A percentile compares a stretch with the other conserved stretches of the same genome.
Conservation (phyloP, 2,888 invertebrate genomes). For the Ischnura elegans region DNA sequence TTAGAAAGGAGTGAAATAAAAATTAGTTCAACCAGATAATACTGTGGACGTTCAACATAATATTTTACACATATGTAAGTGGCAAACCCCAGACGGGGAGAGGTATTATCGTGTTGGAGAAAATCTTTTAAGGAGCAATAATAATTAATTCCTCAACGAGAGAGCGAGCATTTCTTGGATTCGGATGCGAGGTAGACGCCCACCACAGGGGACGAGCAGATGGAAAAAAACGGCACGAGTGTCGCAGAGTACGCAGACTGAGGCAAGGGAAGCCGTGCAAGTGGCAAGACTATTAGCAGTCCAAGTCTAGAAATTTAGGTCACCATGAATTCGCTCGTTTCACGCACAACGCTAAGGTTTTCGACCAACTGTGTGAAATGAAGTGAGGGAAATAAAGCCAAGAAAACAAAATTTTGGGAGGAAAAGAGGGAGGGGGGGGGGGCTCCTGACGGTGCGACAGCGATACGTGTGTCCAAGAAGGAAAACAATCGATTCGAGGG, state of each 20-base stretch:
- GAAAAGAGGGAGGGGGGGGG: too few species aligned
- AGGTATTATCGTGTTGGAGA: neutral
- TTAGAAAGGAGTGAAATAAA: too few species aligned
- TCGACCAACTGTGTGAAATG: neutral
- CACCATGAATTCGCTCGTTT: slow-evolving; percentile 14
- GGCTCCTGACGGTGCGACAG: neutral
- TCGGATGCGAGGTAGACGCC: neutral
- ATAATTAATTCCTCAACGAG: neutral
- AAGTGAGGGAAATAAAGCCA: neutral
- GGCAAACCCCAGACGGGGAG: too few species aligned
- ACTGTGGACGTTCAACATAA: too few species aligned
- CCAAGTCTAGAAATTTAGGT: slow-evolving; percentile 19
- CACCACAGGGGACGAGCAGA: neutral
- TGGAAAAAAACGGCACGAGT: neutral
- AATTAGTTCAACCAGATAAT: too few species aligned
- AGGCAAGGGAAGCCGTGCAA: slow-evolving; percentile 8
- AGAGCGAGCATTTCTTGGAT: too few species aligned
- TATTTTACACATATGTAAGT: too few species aligned
- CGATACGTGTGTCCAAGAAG: neutral
- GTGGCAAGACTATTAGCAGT: slow-evolving; percentile 1
- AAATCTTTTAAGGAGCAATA: neutral
- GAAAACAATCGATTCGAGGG: neutral
- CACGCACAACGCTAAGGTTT: neutral
- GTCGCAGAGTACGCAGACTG: neutral
- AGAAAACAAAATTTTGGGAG: neutral